These are phyloP conservation scores for Octopus bimaculoides DNA, from an alignment of 1,140 invertebrate species.

Conservation along the genomic window DNA sequence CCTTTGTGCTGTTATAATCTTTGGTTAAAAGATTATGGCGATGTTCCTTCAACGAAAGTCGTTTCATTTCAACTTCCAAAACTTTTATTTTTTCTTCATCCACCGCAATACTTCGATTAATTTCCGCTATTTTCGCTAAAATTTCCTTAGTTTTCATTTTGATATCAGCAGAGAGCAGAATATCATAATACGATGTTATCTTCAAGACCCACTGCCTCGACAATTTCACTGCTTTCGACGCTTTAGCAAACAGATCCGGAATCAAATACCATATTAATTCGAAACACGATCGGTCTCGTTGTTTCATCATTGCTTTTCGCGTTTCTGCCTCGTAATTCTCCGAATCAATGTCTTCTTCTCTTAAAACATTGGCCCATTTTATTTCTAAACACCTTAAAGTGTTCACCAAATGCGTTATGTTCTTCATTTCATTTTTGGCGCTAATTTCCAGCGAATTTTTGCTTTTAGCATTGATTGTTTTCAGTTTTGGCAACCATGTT, in stretches of 20 bases:
- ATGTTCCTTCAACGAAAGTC: background rate
- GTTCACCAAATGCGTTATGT: background rate
- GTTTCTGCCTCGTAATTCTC: background rate
- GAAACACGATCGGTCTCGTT: background rate
- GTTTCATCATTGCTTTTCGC: background rate
- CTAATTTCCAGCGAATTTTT: background rate
- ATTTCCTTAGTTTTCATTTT: background rate
- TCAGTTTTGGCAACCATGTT: background rate
- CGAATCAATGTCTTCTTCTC: background rate
- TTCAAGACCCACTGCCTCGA: background rate
- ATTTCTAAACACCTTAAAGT: background rate
- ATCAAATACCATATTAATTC: background rate
- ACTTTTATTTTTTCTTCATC: background rate
- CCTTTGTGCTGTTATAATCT: background rate
- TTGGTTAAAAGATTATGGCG: background rate
- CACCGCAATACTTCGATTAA: background rate
- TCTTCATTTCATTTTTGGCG: background rate
- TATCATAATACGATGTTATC: background rate
- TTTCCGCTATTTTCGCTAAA: background rate
- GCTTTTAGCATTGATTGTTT: background rate
- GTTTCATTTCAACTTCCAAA: background rate
- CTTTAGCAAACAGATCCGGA: background rate
- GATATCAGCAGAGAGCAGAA: background rate
- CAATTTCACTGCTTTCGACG: background rate
- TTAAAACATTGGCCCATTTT: background rate